These are phyloP conservation scores for Mythimna vitellina DNA, from an alignment of 2,888 invertebrate species.

Conservation along the genomic window DNA sequence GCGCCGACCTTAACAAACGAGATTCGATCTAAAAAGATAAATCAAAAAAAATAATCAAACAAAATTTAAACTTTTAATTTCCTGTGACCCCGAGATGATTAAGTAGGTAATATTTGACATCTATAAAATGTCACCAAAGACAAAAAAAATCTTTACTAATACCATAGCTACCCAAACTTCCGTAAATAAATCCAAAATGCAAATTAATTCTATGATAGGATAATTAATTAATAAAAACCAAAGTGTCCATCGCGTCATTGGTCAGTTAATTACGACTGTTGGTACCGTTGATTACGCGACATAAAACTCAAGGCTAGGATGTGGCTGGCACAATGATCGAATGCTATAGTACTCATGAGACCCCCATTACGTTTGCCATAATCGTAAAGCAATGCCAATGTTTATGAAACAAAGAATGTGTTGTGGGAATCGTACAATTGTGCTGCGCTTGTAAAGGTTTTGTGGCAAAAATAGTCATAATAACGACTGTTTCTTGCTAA, in stretches of 20 bases:
- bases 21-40: too few species aligned
- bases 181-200: background rate
- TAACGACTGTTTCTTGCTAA: conserved; percentile 9
- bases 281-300: conserved; percentile 47
- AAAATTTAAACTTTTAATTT: background rate
- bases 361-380: conserved; percentile 77
- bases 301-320: conserved; percentile 64
- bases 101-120: background rate
- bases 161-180: background rate
- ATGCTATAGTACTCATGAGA: conserved; percentile 62
- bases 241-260: conserved; percentile 38
- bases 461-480: conserved; percentile 18
- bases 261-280: conserved; percentile 44
- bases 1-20: too few species aligned
- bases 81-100: background rate
- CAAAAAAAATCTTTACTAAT: background rate
- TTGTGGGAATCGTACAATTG: conserved; percentile 53
- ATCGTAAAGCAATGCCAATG: conserved; percentile 75
- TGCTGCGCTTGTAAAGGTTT: conserved; percentile 36
- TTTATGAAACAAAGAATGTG: conserved; percentile 67
- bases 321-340: conserved; percentile 64
- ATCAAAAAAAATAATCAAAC: too few species aligned
- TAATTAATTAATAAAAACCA: conserved; percentile 30
- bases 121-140: background rate
- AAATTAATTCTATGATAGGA: conserved; percentile 4